A percentile compares a stretch with the other conserved stretches of the same genome.
phyloP scores from a whole-genome alignment of 2,797 vertebrate species.

The Jordanella pulchra region DNA sequence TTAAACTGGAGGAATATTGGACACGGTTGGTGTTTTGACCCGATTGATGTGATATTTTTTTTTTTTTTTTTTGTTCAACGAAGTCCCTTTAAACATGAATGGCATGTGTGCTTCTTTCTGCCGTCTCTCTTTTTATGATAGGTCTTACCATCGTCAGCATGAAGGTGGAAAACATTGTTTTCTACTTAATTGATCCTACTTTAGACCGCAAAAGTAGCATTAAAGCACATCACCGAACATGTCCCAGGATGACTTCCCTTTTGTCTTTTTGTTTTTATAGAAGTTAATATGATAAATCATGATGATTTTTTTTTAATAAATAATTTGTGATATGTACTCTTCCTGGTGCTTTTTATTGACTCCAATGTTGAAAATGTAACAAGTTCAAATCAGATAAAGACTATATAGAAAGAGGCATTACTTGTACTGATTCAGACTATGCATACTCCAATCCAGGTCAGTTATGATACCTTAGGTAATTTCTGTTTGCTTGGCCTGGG shows the following conservation, averaged over 20 bases:
- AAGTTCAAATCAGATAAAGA: not conserved
- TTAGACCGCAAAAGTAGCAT: conserved; percentile 16
- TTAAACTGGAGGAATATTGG: not conserved
- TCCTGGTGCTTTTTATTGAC: conserved; percentile 19
- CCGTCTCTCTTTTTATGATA: conserved; percentile 10
- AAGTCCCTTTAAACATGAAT: not conserved
- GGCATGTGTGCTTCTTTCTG: not conserved
- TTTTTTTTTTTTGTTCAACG: not conserved
- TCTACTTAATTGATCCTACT: conserved; percentile 34
- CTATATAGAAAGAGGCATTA: not conserved
- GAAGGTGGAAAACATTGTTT: conserved; percentile 16
- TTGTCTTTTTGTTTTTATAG: conserved; percentile 47
- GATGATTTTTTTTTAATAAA: conserved; percentile 70
- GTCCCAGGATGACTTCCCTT: conserved; percentile 40
- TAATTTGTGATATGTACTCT: conserved; percentile 64
- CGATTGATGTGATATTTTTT: not conserved
- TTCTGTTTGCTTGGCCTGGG: not conserved
- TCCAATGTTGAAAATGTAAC: not conserved
- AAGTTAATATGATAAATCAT: conserved; percentile 50
- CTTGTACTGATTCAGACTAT: not conserved
- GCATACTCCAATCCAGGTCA: not conserved
- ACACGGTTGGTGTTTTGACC: not conserved
- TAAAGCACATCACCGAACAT: conserved; percentile 15
- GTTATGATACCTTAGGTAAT: not conserved
- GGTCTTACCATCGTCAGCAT: not conserved